Evolutionary conservation across 1,140 invertebrate species (phyloP), one percentile per base, ranked within the genome.

Genomic region (Mylabris phalerata): DNA sequence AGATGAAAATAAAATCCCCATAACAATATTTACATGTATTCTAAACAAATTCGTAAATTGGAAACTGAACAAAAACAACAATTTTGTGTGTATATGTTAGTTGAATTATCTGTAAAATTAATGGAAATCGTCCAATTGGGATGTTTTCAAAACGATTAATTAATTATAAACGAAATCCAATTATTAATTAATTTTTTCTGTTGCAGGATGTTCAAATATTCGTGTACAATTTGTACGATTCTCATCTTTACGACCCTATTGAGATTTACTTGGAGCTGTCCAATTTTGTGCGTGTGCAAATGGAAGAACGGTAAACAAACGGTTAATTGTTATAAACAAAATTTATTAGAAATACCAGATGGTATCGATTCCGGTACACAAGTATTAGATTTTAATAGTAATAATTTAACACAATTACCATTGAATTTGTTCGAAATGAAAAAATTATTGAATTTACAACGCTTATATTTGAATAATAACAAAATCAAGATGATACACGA

Each of bases 301-400:
- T 94, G 92, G 92, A 93, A 92, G 70, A 85, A 86, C 66, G 92
- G 92, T 2, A 94, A 94, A 70, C 85, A 92, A 67, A 89, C 88
- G 57, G 90, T 92, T 3, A 90, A 93, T 70, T 94, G 92, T 75
- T 79, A 84, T 9, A 83, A 86, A 42, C 84, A 84, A 70, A 81
- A 82, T 19, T 75, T 92, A 10, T 80, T 83, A 39, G 77, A 80
- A 4, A 82, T 92, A 43, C 93, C 93, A 1, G 81, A 84, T 60
- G 85, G 87, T 27, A 84, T 95, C 62, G 86, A 92, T 62, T 82
- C 87, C 25, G 90, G 85, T 64, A 92, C 90, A 0, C 90, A 94
- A 78, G 91, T 94, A 3, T 73, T 94, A 40, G 89, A 94, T 67
- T 84, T 94, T 56, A 82, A 86, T 4, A 85, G 84, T 11, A 95